Conservation (phyloP, 2,888 invertebrate genomes). For the Chrysomela aeneicollis region DNA sequence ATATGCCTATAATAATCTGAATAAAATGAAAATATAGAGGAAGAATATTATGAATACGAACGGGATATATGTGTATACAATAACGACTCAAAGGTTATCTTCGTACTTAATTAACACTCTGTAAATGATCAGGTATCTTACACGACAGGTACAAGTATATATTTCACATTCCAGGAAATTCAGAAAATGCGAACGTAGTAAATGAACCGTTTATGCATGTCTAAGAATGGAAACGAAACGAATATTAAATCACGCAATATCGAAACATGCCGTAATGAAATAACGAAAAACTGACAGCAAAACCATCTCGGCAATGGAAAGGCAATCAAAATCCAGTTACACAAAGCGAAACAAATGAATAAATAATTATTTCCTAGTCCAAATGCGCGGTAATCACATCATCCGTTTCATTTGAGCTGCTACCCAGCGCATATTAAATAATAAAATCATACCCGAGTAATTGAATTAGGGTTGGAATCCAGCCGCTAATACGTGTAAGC, state of each 20-base stretch:
- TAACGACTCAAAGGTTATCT: too few species aligned
- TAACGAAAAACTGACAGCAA: neutral
- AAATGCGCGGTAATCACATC: constrained; percentile 35
- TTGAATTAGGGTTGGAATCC: constrained; percentile 48
- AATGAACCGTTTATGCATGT: too few species aligned
- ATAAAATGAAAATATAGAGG: too few species aligned
- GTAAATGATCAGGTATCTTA: too few species aligned
- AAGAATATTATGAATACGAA: too few species aligned
- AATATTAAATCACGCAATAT: neutral
- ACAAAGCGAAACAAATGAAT: constrained; percentile 33
- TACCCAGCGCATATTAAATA: constrained; percentile 45
- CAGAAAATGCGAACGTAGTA: too few species aligned
- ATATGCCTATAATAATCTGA: too few species aligned
- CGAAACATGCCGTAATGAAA: neutral
- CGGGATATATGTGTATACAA: too few species aligned
- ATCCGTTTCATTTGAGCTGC: constrained; percentile 36
- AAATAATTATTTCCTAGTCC: constrained; percentile 27
- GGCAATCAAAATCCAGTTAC: constrained; percentile 20
- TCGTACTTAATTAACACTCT: too few species aligned
- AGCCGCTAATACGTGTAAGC: neutral
- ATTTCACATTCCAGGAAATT: too few species aligned
- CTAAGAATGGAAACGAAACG: too few species aligned
- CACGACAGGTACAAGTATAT: too few species aligned
- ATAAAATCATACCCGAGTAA: constrained; percentile 52
- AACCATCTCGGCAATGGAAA: constrained; percentile 10